Evolutionary conservation across 2,888 invertebrate species (phyloP), one percentile per base, ranked within the genome.

Genomic region (Resseliella maxima): DNA sequence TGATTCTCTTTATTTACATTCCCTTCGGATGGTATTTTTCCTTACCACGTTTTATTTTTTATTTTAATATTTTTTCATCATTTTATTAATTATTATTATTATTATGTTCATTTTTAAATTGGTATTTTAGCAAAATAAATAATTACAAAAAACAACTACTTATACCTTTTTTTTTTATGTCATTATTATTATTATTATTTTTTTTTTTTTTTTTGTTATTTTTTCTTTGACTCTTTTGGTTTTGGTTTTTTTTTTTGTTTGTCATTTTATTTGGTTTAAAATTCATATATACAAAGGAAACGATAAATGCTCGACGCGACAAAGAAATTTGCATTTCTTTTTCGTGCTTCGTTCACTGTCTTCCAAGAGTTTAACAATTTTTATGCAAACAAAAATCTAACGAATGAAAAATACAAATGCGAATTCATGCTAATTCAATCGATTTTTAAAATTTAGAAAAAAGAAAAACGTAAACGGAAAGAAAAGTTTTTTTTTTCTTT

Each of bases 81-180:
- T n/a, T n/a, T n/a, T n/a, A n/a, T n/a, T n/a, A n/a, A n/a, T n/a
- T n/a, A n/a, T n/a, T n/a, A n/a, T n/a, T n/a, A n/a, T n/a, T n/a
- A n/a, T n/a, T n/a, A n/a, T n/a, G n/a, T 59, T 59, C 3, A 24
- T 31, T 72, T 31, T 24, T 59, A 24, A 72, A 72, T 72, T 72
- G 72, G 72, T 72, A 72, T 35, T 72, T 72, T 72, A 72, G 72
- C 72, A 72, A 72, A 72, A 72, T 72, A 72, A 72, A 72, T 72
- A 72, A 72, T 72, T 72, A 72, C 72, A 72, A 72, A 72, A 59
- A 72, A 72, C 72, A 72, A 72, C 72, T 72, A 72, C 72, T 72
- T 72, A 72, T 72, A 31, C 72, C 72, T 31, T 72, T 27, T 72
- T 72, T n/a, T n/a, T n/a, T n/a, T n/a, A n/a, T 72, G 72, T 59